Evolutionary conservation across 2,888 invertebrate genomes (phyloP), one percentile per base, ranked within the genome.

Genomic region (Branchipolynoe longqiensis): DNA sequence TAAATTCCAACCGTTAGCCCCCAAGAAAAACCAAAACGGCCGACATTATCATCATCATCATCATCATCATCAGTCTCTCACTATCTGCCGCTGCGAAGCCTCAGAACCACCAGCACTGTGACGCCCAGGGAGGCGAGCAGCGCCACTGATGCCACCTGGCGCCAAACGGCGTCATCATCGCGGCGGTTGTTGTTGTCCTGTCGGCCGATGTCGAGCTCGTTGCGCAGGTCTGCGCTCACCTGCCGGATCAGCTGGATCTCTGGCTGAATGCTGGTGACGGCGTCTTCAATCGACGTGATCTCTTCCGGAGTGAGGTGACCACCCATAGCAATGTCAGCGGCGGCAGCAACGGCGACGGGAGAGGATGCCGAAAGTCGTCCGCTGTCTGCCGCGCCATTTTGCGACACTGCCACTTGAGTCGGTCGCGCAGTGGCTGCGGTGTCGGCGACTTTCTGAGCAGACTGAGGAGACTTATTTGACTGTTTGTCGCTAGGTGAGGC

Each of bases 211-310:
- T 78, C 48, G 6, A 78, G 28, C 28, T 78, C 78, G 12, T 8
- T 48, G 25, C 28, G 22, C 14, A 78, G 48, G 78, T 78, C 78
- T 1, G 78, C 14, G 48, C 78, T 78, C 28, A 78, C 78, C 78
- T 78, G 78, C 12, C 78, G 41, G 41, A 78, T 78, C 25, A 78
- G 78, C 78, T 78, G 78, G 78, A 78, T 78, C 78, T 78, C 78
- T 4, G 41, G 78, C 28, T 48, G 3, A 25, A 78, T 48, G 33
- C 31, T 78, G 54, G 28, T 78, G 31, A 78, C 54, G 12, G 78
- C 78, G 4, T 78, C 78, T 18, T 78, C 78, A 4, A 78, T 54
- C 2, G 78, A 78, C 78, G 41, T 78, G 1, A 28, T 41, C 54
- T 78, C 78, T 33, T 78, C 78, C 48, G 78, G 78, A 1, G 78